These are phyloP conservation scores for Pogonognathellus flavescens DNA, from an alignment of 1,140 invertebrate genomes.

Conservation along the genomic window DNA sequence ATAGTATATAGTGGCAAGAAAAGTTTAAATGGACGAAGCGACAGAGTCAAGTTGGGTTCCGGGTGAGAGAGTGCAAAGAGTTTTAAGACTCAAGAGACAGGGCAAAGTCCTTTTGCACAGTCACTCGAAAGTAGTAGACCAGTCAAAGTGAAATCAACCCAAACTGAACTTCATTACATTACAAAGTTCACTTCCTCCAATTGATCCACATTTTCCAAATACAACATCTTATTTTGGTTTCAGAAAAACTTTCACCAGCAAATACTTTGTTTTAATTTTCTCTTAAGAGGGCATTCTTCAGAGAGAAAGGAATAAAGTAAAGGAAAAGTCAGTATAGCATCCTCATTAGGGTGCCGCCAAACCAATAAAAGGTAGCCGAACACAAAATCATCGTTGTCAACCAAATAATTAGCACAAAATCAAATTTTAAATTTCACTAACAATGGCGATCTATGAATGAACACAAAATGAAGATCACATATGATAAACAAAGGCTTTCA, in stretches of 20 bases:
- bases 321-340: no score
- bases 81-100: slow-evolving; percentile 27
- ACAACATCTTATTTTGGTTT: not conserved
- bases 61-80: slow-evolving; percentile 43
- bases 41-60: slow-evolving; percentile 29
- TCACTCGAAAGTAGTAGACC: not conserved
- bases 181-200: not conserved
- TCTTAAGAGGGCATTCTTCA: no score
- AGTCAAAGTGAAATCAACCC: not conserved
- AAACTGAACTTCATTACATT: slow-evolving; percentile 14
- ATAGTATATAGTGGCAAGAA: not conserved
- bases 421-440: no score
- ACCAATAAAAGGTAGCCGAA: no score
- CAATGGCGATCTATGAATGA: no score
- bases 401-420: no score
- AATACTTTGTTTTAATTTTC: not conserved
- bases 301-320: no score
- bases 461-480: no score
- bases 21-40: not conserved
- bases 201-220: slow-evolving; percentile 1
- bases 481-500: no score
- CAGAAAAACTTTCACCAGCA: not conserved
- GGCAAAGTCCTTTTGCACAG: not conserved
- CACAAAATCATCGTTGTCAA: no score
- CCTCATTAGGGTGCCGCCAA: no score